Base-by-base conservation (phyloP, 1,140 invertebrate species). In the Acromyrmex heyeri region DNA sequence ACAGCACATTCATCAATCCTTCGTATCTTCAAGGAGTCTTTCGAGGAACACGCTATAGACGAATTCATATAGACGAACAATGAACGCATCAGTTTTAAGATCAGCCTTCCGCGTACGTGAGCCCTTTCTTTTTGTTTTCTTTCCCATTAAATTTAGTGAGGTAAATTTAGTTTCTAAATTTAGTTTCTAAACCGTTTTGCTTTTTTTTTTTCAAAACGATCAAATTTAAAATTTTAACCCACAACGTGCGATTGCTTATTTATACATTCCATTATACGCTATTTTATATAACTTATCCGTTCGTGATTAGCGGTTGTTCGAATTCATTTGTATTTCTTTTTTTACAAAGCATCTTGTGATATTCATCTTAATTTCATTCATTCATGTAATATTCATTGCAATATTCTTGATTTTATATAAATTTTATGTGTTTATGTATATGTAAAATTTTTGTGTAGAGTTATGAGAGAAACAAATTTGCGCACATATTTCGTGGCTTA, bases 51-150 rank as follows among this genome's bases (percentile, higher is more conserved):
- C 18, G 8, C 55, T 21, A 57, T 6, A 34, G 30, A 34, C 30
- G 30, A 34, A 34, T 34, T 34, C 30, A 34, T 34, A 34, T 6
- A 34, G 30, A 30, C 14, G 50, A 89, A 38, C 3, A 14, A 87
- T 64, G 70, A 87, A 76, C 18, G 55, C 30, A 5, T 72, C 79
- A 12, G 12, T 75, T 48, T 12, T 90, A 21, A 57, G 57, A 70
- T 69, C 70, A 3, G 14, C 53, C 0, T 50, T 90, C 3, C 62
- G 88, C 0, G 89, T 90, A 87, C 14, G 88, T 87, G 38, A 50
- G 55, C 61, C 55, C 2, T 61, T 16, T 57, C 30, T 14, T 2
- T n/a, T 85, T 38, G 0, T 61, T n/a, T n/a, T n/a, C n/a, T n/a
- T n/a, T n/a, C 27, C 18, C 38, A 1, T 70, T 61, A 57, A n/a